These are phyloP conservation scores for Musca domestica DNA, from an alignment of 1,140 invertebrate species.

Conservation along the genomic window DNA sequence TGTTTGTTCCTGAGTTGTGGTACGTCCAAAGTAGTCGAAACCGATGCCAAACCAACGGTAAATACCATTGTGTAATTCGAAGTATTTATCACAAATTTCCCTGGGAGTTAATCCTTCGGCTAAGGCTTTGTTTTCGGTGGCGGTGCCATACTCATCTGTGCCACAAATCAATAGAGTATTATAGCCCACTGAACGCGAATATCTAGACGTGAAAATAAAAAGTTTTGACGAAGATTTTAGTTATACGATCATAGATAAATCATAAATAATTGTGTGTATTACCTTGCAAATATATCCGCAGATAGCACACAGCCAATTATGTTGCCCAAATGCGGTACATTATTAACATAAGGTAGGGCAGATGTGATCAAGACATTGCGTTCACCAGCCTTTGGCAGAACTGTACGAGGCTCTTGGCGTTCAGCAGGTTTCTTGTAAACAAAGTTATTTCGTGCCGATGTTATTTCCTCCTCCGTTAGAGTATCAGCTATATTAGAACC, in stretches of 20 bases:
- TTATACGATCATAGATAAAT: neutral
- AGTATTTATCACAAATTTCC: conserved; percentile 98
- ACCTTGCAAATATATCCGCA: conserved; percentile 96
- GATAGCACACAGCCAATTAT: conserved; percentile 99
- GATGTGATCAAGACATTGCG: conserved; percentile 93
- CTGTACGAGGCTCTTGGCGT: conserved; percentile 36
- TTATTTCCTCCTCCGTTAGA: conserved; percentile 62
- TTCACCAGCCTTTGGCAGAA: conserved; percentile 73
- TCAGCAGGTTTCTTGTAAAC: conserved; percentile 47
- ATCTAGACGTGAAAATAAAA: conserved; percentile 56
- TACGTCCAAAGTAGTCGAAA: conserved; percentile 98
- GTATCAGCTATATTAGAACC: conserved; percentile 47
- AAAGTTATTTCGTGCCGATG: conserved; percentile 61
- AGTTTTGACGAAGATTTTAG: neutral
- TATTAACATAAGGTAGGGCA: conserved; percentile 98
- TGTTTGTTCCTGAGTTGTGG: conserved; percentile 90
- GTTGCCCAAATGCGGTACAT: conserved; percentile 98
- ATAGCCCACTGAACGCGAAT: conserved; percentile 84
- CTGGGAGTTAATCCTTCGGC: conserved; percentile 87
- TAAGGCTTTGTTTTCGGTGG: conserved; percentile 97
- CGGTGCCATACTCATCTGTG: conserved; percentile 99
- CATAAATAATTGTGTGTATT: conserved; percentile 24
- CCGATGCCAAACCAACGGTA: conserved; percentile 98
- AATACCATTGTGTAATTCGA: conserved; percentile 85
- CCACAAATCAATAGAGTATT: conserved; percentile 93